Percentiles rank a stretch among this genome's conserved stretches.
Conservation (phyloP, 2,888 invertebrate genomes). For the Colletes collaris region DNA sequence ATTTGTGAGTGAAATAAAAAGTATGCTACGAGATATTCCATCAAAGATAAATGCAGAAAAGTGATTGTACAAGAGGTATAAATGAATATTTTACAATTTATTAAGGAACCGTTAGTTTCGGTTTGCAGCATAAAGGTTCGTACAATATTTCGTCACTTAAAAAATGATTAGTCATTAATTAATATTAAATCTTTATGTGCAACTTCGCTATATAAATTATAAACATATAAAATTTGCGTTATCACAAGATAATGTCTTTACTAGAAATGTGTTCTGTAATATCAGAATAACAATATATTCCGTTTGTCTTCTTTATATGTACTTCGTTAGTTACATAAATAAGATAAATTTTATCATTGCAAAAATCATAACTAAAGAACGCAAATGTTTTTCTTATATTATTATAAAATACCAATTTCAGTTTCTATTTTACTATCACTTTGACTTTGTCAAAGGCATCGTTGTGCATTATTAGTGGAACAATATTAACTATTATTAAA, state of each 20-base stretch:
- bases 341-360: slow-evolving; percentile 13
- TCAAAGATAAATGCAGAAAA: slow-evolving; percentile 7
- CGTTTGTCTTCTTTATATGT: not conserved
- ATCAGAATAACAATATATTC: slow-evolving; percentile 7
- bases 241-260: slow-evolving; percentile 64
- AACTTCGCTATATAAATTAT: slow-evolving; percentile 65
- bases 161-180: slow-evolving; percentile 9
- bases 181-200: slow-evolving; percentile 24
- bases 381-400: slow-evolving; percentile 15
- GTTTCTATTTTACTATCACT: slow-evolving; percentile 21
- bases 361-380: slow-evolving; percentile 6
- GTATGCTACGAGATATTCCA: not conserved
- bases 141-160: slow-evolving; percentile 25
- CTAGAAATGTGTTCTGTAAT: slow-evolving; percentile 10
- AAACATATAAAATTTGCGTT: slow-evolving; percentile 70
- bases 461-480: slow-evolving; percentile 18
- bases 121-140: slow-evolving; percentile 19
- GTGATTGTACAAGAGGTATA: slow-evolving; percentile 16
- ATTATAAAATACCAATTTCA: slow-evolving; percentile 24
- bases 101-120: slow-evolving; percentile 26
- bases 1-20: slow-evolving; percentile 4
- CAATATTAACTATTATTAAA: slow-evolving; percentile 12
- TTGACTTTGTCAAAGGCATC: slow-evolving; percentile 43
- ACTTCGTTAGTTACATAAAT: slow-evolving; percentile 2
- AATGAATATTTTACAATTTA: slow-evolving; percentile 39